Percentiles rank a stretch among this genome's conserved stretches.
These are phyloP conservation scores for Cercocebus atys DNA, from an alignment of 2,113 vertebrate genomes.

Conservation along the genomic window DNA sequence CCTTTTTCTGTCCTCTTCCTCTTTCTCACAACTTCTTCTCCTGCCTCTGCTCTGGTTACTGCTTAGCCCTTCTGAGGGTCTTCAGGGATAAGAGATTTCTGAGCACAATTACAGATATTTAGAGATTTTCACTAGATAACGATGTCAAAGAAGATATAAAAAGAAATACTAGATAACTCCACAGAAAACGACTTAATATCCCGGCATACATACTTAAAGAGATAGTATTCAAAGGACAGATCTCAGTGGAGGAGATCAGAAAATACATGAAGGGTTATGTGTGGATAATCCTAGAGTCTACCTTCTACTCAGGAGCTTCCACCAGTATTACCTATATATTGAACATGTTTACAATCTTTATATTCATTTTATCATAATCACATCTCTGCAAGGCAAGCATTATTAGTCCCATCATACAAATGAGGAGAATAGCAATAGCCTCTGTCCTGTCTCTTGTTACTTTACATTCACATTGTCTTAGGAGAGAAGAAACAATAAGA, in stretches of 20 bases:
- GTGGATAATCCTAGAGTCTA: background rate
- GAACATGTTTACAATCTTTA: background rate
- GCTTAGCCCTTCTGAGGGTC: background rate
- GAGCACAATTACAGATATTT: conserved; percentile 16
- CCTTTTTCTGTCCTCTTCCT: background rate
- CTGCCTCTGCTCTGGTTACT: background rate
- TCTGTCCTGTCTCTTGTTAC: background rate
- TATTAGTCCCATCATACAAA: background rate
- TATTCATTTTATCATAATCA: conserved; percentile 24
- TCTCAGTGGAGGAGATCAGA: no score
- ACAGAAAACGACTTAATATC: background rate
- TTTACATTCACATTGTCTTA: background rate
- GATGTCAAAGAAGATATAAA: background rate
- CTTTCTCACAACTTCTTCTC: background rate
- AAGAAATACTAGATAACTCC: background rate
- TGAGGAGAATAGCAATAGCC: background rate
- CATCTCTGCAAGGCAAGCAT: background rate
- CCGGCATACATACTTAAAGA: background rate
- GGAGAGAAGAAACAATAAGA: background rate
- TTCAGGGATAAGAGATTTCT: conserved; percentile 20
- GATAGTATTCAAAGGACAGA: background rate
- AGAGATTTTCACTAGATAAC: conserved; percentile 1
- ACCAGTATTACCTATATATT: background rate
- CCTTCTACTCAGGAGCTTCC: background rate
- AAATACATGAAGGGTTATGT: background rate